Evolutionary conservation across 2,888 invertebrate genomes (phyloP), one percentile per base, ranked within the genome.

Genomic region (Ceratothoa steindachneri): DNA sequence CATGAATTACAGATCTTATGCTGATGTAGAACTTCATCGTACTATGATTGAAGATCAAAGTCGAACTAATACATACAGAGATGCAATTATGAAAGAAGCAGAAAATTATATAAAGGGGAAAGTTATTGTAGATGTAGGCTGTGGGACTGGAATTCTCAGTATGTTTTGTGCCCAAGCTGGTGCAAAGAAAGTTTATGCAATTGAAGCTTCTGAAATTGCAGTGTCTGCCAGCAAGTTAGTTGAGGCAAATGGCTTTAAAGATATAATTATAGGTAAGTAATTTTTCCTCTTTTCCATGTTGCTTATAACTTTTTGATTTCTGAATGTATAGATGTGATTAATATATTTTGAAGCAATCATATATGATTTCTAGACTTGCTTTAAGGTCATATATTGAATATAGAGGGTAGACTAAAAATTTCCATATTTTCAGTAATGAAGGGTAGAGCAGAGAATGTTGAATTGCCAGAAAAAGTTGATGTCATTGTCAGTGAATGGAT

Each of bases 401-500:
- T 41, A 41, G 15, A 41, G 15, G 41, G 41, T 15, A 15, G 7
- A 41, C 15, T 41, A 41, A 9, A 41, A 41, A 41, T 41, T 9
- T 41, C 41, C 41, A 41, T 41, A 41, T 74, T 31, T 30, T 9
- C 74, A 76, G 78, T 79, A 19, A 19, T 79, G 19, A 68, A 72
- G 65, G 77, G 75, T 9, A 76, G 71, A 55, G 77, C 78, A 51
- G 80, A 80, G 41, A 73, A 80, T 12, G 68, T 79, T 7, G 76
- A 71, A 28, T 52, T 78, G 24, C 76, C 76, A 28, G 77, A 76
- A 53, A 79, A 75, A 28, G 80, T 80, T 12, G 80, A 80, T 71
- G 74, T 80, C 3, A 71, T 80, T 30, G 78, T 80, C 7, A 79
- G 78, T 72, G 80, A 80, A 41, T 80, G 80, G 80, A 80, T 80